Percentiles rank a stretch among this genome's conserved stretches.
Conservation (phyloP, 2,888 invertebrate genomes). For the Hesperia comma region DNA sequence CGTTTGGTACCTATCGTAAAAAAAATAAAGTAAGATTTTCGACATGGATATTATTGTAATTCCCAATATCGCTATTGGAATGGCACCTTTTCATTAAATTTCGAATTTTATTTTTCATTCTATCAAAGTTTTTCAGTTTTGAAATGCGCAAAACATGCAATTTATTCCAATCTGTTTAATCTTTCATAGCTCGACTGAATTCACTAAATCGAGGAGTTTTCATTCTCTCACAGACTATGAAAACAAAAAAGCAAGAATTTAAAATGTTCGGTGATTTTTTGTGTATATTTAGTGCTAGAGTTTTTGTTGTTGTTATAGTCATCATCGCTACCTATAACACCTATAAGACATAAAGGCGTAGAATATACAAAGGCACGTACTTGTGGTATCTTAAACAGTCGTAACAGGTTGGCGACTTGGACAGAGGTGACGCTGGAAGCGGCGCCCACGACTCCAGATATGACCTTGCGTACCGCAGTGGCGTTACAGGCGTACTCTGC, state of each 20-base stretch:
- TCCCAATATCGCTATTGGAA: background rate
- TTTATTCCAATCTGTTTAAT: background rate
- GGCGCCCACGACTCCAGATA: constrained; percentile 71
- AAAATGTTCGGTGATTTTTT: too few relatives aligned
- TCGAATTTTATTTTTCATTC: background rate
- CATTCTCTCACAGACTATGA: background rate
- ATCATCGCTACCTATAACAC: too few relatives aligned
- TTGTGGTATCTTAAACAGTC: constrained; percentile 96
- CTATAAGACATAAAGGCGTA: too few relatives aligned
- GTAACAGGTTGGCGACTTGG: constrained; percentile 92
- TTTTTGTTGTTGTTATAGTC: too few relatives aligned
- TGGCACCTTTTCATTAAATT: background rate
- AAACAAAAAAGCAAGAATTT: too few relatives aligned
- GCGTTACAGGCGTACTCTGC: constrained; percentile 94
- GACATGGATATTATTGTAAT: background rate
- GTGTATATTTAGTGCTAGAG: too few relatives aligned
- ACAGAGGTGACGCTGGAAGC: constrained; percentile 97
- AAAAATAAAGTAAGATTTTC: constrained; percentile 14
- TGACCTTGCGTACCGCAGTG: constrained; percentile 91
- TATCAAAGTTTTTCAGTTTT: too few relatives aligned
- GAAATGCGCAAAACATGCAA: background rate
- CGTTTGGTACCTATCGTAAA: too few relatives aligned
- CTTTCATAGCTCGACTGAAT: constrained; percentile 4
- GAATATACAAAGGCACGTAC: constrained; percentile 45
- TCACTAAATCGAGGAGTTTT: background rate